These are phyloP conservation scores for Opisthograptis luteolata DNA, from an alignment of 2,888 invertebrate genomes.

Conservation along the genomic window DNA sequence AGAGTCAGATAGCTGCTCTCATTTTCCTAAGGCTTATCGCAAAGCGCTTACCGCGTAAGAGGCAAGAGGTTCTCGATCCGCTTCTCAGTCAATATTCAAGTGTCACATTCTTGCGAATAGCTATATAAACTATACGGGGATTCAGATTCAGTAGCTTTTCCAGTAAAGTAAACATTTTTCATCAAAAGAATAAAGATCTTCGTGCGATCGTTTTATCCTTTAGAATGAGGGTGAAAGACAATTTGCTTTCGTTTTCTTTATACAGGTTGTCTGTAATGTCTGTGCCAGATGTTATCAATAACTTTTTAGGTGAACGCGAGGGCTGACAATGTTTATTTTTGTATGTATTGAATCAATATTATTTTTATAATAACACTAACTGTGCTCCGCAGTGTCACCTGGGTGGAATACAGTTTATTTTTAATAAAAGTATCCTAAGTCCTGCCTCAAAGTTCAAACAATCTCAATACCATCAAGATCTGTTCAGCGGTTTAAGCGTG, in stretches of 20 bases:
- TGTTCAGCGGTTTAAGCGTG: too few relatives aligned
- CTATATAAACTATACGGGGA: constrained; percentile 18
- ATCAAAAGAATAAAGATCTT: constrained; percentile 18
- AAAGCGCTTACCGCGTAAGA: constrained; percentile 27
- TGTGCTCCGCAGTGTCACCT: too few relatives aligned
- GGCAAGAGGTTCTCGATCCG: constrained; percentile 23
- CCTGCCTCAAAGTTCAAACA: too few relatives aligned
- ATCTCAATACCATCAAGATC: too few relatives aligned
- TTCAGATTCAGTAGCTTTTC: constrained; percentile 5
- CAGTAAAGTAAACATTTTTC: constrained; percentile 17
- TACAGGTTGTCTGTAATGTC: constrained; percentile 24
- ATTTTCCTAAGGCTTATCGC: constrained; percentile 27
- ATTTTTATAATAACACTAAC: too few relatives aligned
- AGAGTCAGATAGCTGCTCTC: constrained; percentile 13
- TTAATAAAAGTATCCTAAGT: too few relatives aligned
- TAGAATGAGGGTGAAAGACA: constrained; percentile 27
- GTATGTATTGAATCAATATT: too few relatives aligned
- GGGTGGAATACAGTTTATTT: too few relatives aligned
- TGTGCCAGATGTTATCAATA: constrained; percentile 33
- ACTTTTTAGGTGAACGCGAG: constrained; percentile 17
- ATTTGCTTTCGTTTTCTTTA: constrained; percentile 32
- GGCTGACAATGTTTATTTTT: too few relatives aligned
- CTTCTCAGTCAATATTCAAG: constrained; percentile 31
- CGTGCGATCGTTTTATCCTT: constrained; percentile 21
- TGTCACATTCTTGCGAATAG: constrained; percentile 22